Base-by-base conservation (phyloP, 2,113 vertebrate genomes). In the Corythornis cristatus region DNA sequence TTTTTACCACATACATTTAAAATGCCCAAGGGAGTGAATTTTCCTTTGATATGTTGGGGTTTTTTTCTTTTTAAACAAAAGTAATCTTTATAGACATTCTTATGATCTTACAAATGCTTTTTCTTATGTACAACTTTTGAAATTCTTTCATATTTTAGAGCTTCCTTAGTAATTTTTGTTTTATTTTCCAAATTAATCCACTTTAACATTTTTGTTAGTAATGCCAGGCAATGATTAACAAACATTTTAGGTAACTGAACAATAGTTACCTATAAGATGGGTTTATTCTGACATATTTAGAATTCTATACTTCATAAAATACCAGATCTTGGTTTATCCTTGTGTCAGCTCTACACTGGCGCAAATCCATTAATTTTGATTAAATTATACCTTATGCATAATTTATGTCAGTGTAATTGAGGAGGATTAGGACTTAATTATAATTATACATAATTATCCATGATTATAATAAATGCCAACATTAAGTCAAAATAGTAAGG, bases 381-480 rank as follows among this genome's bases (percentile, higher is more conserved):
- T 95, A 96, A 92, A 89, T 96, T 95, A 93, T 95, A 46, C 89
- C 81, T 93, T 92, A 70, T 90, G 67, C 67, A 67, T 95, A 94
- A 96, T 93, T 96, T 95, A 93, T 94, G 84, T 92, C 78, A 92
- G 22, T 75, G 74, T 94, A 96, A 96, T 95, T 96, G 94, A 95
- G 78, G 82, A 96, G 95, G 89, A 93, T 94, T 94, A 96, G 70
- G 71, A 74, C 31, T 95, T 96, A 96, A 96, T 95, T 92, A 94
- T 96, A 96, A 96, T 96, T 91, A 95, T 62, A 96, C 72, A 88
- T 96, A 94, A 96, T 96, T 94, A 95, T 80, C 67, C 43, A 64
- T 96, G 92, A 96, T 96, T 96, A 86, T 86, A 95, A 96, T 93
- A 94, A 96, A 96, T 95, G 92, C 93, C 90, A 95, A 90, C 92